Conservation (phyloP, 2,888 invertebrate genomes). For the Andrena bicolor region DNA sequence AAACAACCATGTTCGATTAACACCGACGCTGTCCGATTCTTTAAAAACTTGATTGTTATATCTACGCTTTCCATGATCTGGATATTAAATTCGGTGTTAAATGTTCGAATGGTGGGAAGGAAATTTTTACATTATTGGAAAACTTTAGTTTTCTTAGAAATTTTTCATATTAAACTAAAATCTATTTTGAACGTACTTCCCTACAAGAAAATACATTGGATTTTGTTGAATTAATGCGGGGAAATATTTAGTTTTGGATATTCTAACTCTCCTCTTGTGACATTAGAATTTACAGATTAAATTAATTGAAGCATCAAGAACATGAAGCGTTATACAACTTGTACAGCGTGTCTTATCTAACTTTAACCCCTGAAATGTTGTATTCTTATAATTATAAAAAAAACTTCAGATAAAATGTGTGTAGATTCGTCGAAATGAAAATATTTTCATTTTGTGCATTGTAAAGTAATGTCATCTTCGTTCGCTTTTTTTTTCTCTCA, state of each 20-base stretch:
- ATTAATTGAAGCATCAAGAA: not conserved
- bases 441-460: too few species aligned
- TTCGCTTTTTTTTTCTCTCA: too few species aligned
- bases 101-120: not conserved
- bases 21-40: conserved; percentile 31
- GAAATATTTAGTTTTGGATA: too few species aligned
- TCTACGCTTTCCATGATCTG: conserved; percentile 46
- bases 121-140: not conserved
- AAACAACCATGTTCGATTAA: conserved; percentile 40
- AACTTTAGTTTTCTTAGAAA: not conserved
- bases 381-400: not conserved
- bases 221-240: too few species aligned
- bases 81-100: not conserved
- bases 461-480: too few species aligned
- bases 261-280: too few species aligned
- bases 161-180: not conserved
- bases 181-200: too few species aligned
- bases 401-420: not conserved
- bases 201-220: too few species aligned
- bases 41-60: conserved; percentile 17
- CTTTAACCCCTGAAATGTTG: too few species aligned
- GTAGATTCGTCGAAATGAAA: too few species aligned
- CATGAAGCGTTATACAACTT: not conserved
- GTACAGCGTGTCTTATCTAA: conserved; percentile 10
- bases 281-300: too few species aligned